Evolutionary conservation across 2,797 vertebrate genomes (phyloP), one percentile per base, ranked within the genome.

Genomic region (Erethizon dorsatum): DNA sequence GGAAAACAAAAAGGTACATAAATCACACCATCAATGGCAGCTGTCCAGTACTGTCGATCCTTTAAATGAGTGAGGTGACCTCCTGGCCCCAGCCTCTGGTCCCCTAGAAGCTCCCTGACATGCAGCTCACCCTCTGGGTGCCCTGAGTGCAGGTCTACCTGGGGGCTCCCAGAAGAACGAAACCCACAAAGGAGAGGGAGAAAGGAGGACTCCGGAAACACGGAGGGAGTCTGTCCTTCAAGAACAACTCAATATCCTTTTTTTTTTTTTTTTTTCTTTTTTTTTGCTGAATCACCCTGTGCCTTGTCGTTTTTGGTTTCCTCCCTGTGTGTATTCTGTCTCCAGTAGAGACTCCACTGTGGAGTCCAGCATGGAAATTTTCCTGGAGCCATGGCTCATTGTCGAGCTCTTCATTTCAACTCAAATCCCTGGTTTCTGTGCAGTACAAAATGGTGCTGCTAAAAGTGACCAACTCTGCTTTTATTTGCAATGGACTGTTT

Each of bases 271-370:
- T 90, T 86, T 73, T n/a, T n/a, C n/a, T n/a, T n/a, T n/a, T n/a
- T n/a, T n/a, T n/a, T n/a, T n/a, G n/a, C n/a, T n/a, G 17, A 77
- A 71, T 82, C 79, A 95, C 94, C 87, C 57, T 77, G 87, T 52
- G 87, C 45, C 57, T 12, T 22, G 2, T 94, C 88, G 89, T 94
- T 97, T 98, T 77, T 95, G 56, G 67, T 73, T 96, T 82, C 45
- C 86, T 59, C 56, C 61, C n/a, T 3, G n/a, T 17, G 0, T 24
- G 28, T 63, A 83, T 95, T 83, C 92, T 87, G 84, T 83, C 96
- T 73, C 37, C 85, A 75, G 57, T 84, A 95, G 59, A 75, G 86
- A 91, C 77, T 20, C 83, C 28, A 8, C 5, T 7, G 57, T 54
- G 94, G 65, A 96, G 84, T 57, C 83, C 22, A 86, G 75, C 50